These are phyloP conservation scores for Onychomys torridus DNA, from an alignment of 2,797 vertebrate species.

Conservation along the genomic window DNA sequence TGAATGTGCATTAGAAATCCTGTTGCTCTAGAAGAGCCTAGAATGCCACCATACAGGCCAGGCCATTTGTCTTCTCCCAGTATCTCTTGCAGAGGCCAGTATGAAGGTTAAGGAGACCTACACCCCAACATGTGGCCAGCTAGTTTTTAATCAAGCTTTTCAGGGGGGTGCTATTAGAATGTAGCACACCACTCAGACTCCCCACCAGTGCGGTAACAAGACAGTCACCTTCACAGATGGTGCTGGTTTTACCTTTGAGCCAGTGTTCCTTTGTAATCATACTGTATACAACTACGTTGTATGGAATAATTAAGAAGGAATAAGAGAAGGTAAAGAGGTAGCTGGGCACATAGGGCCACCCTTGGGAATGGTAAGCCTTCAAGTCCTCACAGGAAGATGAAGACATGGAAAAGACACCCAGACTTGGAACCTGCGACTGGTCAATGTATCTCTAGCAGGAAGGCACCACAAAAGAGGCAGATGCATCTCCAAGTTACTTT, in stretches of 20 bases:
- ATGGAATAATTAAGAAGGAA: not conserved
- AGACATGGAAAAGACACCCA: not conserved
- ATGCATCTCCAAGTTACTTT: not conserved
- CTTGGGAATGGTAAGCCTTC: not conserved
- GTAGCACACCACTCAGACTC: rapidly evolving
- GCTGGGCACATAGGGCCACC: not conserved
- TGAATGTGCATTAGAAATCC: not conserved
- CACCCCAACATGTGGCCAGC: not conserved
- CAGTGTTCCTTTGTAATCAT: not conserved
- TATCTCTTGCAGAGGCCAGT: not conserved
- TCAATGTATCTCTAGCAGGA: not conserved
- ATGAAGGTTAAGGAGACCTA: not conserved
- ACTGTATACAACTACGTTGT: not conserved
- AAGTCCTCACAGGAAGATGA: not conserved
- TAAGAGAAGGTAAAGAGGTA: not conserved
- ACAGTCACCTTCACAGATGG: not conserved
- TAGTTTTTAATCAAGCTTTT: not conserved
- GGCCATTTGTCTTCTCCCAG: not conserved
- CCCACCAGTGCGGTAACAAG: not conserved
- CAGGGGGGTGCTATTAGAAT: not conserved
- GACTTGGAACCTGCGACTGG: rapidly evolving
- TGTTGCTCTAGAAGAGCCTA: not conserved
- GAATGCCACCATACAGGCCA: too few species aligned
- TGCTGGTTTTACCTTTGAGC: not conserved
- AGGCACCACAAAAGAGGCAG: not conserved